phyloP scores from a whole-genome alignment of 2,888 invertebrate species.

The Sarcophaga variegata region DNA sequence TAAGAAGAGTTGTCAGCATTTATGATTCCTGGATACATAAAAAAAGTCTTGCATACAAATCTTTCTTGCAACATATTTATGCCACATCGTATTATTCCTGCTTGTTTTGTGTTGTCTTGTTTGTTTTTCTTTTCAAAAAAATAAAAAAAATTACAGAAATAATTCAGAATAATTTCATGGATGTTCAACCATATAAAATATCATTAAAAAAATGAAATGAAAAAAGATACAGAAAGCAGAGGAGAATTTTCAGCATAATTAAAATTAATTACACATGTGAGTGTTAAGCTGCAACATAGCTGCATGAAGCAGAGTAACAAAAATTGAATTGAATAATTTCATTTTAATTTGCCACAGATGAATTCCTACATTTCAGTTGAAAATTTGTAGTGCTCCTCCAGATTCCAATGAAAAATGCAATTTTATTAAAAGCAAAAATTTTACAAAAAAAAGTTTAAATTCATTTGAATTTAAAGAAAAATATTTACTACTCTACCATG shows the following conservation, averaged over 20 bases:
- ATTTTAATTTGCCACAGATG: slow-evolving; percentile 60
- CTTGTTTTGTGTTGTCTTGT: too few relatives aligned
- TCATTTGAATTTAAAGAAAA: slow-evolving; percentile 4
- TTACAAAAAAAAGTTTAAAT: slow-evolving; percentile 39
- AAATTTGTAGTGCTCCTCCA: not conserved
- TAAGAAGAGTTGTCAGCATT: slow-evolving; percentile 13
- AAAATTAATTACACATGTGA: slow-evolving; percentile 69
- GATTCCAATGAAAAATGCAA: slow-evolving; percentile 55
- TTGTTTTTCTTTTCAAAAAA: slow-evolving; percentile 9
- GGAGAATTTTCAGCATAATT: slow-evolving; percentile 61
- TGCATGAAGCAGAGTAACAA: slow-evolving; percentile 1
- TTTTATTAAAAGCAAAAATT: slow-evolving; percentile 52
- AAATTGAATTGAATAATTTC: slow-evolving; percentile 17
- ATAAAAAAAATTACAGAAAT: slow-evolving; percentile 20
- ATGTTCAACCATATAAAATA: slow-evolving; percentile 33
- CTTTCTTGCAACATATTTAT: slow-evolving; percentile 46
- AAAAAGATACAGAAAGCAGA: slow-evolving; percentile 8
- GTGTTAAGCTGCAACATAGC: slow-evolving; percentile 40
- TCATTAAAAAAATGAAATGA: not conserved
- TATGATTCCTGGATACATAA: slow-evolving; percentile 33
- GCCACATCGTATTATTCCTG: slow-evolving; percentile 20
- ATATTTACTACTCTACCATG: not conserved
- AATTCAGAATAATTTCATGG: slow-evolving; percentile 66
- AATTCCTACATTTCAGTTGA: slow-evolving; percentile 57
- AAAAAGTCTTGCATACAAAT: slow-evolving; percentile 18